Evolutionary conservation across 2,113 vertebrate genomes (phyloP).

Genomic region (Cnemophilus loriae): DNA sequence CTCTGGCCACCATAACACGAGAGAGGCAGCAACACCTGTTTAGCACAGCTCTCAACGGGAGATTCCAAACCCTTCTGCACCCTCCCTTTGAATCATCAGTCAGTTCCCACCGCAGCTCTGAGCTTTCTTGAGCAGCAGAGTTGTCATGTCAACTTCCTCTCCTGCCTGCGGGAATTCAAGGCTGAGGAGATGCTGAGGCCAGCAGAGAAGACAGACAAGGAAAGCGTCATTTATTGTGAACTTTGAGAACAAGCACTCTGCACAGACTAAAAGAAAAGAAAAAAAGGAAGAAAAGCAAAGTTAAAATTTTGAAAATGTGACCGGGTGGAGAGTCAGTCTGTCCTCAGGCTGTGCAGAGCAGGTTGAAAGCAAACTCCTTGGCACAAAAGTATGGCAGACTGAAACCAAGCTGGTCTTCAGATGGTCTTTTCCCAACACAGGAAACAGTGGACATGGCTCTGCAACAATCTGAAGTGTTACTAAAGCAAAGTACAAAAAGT

Average conservation of each 20-base stretch:
- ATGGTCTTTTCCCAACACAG: neutral
- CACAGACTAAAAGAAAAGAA: neutral
- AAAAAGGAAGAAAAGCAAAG: neutral
- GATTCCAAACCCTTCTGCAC: neutral
- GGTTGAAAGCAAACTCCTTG: neutral
- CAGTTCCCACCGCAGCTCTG: neutral
- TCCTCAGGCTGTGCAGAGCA: neutral
- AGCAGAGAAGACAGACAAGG: neutral
- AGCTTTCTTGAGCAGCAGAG: neutral
- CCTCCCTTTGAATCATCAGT: accelerated
- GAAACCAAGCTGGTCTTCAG: neutral
- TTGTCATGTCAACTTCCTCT: neutral
- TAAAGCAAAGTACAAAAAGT: neutral
- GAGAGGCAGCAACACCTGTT: neutral
- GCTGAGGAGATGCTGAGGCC: neutral
- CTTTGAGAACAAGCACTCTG: neutral
- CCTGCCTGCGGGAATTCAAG: neutral
- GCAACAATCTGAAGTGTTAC: neutral
- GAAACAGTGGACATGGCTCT: neutral
- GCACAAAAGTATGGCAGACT: neutral
- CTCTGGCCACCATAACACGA: neutral
- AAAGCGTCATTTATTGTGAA: neutral
- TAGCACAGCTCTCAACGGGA: neutral
- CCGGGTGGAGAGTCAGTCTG: neutral
- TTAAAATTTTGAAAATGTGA: neutral